Conservation (phyloP, 1,140 invertebrate species). For the Brachystomella parvula region DNA sequence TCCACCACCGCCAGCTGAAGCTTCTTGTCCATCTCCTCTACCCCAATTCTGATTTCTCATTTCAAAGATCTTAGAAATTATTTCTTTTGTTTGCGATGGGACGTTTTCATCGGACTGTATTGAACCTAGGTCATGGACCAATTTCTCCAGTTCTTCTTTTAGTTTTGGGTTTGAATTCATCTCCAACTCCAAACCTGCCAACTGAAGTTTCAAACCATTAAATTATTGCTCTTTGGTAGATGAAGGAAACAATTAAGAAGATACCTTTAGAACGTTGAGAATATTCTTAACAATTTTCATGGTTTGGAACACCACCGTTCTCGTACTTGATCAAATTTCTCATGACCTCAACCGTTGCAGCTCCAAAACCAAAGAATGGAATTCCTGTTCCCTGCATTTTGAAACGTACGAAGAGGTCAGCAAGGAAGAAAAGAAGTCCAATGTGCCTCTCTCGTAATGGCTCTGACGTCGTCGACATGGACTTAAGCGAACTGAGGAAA, state of each 20-base stretch:
- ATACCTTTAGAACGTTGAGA: conserved; percentile 1
- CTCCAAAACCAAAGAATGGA: neutral
- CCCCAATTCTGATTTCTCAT: neutral
- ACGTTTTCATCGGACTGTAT: neutral
- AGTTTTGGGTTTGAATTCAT: neutral
- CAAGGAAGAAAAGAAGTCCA: neutral
- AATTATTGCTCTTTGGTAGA: neutral
- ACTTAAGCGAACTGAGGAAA: neutral
- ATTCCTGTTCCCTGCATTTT: neutral
- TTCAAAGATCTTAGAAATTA: neutral
- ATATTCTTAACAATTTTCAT: neutral
- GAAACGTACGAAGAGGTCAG: neutral
- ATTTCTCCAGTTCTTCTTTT: neutral
- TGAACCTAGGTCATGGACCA: neutral
- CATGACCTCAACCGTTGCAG: neutral
- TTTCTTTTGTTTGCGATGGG: neutral
- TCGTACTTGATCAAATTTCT: neutral
- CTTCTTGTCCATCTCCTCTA: neutral
- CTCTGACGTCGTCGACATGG: neutral
- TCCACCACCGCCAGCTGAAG: neutral
- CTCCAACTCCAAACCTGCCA: neutral
- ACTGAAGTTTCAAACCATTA: neutral
- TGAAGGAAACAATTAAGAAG: neutral
- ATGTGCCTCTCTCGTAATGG: neutral
- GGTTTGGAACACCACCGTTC: neutral